phyloP scores from a whole-genome alignment of 2,113 vertebrate genomes.

The Cottus gobio region DNA sequence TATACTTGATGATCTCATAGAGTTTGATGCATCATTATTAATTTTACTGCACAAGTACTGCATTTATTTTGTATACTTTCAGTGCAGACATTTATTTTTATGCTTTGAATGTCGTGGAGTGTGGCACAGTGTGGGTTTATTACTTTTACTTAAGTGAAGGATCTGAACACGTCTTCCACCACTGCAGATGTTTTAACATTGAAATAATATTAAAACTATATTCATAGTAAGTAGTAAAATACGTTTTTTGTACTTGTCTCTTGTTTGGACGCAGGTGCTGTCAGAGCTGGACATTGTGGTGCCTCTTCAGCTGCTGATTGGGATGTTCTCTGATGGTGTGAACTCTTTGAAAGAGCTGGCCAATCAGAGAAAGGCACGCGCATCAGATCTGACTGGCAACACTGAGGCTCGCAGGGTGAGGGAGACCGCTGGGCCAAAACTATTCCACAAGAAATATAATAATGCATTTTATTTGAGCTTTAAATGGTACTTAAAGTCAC shows the following conservation, averaged over 20 bases:
- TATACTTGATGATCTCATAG: not conserved
- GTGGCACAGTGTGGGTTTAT: not conserved
- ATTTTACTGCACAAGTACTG: not conserved
- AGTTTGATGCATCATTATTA: not conserved
- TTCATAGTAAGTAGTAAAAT: not conserved
- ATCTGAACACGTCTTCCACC: not conserved
- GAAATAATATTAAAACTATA: not conserved
- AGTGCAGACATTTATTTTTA: not conserved
- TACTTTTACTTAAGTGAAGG: not conserved
- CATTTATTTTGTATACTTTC: not conserved
- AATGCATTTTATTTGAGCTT: too few relatives aligned
- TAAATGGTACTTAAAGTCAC: too few relatives aligned
- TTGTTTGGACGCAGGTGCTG: constrained; percentile 86
- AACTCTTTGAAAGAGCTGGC: constrained; percentile 98
- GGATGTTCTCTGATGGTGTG: constrained; percentile 99
- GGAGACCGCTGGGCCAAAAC: not conserved
- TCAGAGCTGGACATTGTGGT: constrained; percentile 98
- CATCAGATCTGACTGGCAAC: constrained; percentile 88
- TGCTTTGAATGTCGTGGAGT: not conserved
- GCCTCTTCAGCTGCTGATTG: constrained; percentile 95
- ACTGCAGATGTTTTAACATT: not conserved
- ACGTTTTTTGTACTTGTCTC: not conserved
- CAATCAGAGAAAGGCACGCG: constrained; percentile 93
- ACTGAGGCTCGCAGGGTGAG: constrained; percentile 92
- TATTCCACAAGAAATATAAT: not conserved